Base-by-base conservation (phyloP, 2,888 invertebrate genomes). In the Chironomus tentans region DNA sequence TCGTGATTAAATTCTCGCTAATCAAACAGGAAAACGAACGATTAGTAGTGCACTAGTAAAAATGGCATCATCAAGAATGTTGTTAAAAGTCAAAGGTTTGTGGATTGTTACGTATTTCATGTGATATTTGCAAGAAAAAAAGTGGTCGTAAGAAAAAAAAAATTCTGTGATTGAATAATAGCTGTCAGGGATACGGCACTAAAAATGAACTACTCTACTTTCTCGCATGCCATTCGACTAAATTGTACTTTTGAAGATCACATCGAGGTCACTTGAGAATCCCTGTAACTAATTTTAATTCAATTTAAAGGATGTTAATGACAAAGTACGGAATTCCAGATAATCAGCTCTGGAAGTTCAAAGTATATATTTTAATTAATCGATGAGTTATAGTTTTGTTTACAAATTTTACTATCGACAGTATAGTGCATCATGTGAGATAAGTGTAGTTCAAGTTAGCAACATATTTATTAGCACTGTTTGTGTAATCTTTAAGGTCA, bases 21-120 rank as follows among this genome's bases (percentile, higher is more conserved):
- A 38, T 38, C 38, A 7, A 38, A 38, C 10, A 38, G 18, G 38
- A 38, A 72, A 3, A 4, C 61, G 28, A 62, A 38, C 62, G 46
- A 62, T 38, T 50, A 38, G 4, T 21, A 15, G 62, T 18, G 38
- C 28, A 61, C 15, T 28, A 28, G 24, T 56, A 15, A 72, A 28
- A 62, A 74, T 74, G 74, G 86, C 87, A 80, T 85, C 87, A 79
- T 85, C 86, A 79, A 85, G 88, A 82, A 85, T 87, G 84, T 85
- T 88, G 80, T 85, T 86, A 79, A 86, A 86, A 81, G 84, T 87
- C 79, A 86, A 86, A 85, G 88, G 88, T 88, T 85, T 68, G 74
- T 74, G 46, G 7, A 68, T 50, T 74, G 22, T 6, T 38, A 6
- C 7, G 15, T 21, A 73, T 65, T 21, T 61, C 15, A 46, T 4